phyloP scores from a whole-genome alignment of 2,113 vertebrate species.

The Tragelaphus strepsiceros region DNA sequence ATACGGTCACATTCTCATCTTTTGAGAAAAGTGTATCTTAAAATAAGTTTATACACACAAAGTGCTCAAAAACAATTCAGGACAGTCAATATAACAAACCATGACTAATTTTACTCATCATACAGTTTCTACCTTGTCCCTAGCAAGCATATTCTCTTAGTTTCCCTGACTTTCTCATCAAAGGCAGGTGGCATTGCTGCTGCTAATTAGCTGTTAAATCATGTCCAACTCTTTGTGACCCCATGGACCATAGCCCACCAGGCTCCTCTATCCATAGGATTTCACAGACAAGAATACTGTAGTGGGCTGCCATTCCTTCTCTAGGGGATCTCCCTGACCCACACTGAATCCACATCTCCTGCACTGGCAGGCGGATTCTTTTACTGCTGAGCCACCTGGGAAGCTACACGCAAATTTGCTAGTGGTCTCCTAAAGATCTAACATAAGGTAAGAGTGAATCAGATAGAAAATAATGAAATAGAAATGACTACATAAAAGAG shows the following conservation, averaged over 20 bases:
- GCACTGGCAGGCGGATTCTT: neutral
- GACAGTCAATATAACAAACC: neutral
- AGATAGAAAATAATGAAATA: neutral
- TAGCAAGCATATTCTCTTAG: neutral
- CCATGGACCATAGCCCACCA: neutral
- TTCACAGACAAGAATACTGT: neutral
- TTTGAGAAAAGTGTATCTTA: conserved; percentile 11
- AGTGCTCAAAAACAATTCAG: neutral
- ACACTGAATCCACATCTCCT: neutral
- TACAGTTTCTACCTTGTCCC: neutral
- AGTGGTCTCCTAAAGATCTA: neutral
- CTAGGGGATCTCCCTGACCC: neutral
- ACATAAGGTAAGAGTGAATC: neutral
- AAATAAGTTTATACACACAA: neutral
- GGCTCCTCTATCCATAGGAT: neutral
- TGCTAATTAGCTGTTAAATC: neutral
- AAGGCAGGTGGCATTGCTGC: neutral
- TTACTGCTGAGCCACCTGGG: neutral
- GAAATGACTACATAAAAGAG: neutral
- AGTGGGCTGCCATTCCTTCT: neutral
- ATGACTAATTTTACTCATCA: neutral
- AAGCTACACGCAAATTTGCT: neutral
- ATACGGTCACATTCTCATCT: neutral
- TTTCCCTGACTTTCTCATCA: neutral
- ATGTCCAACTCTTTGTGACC: neutral